Evolutionary conservation across 2,888 invertebrate genomes (phyloP).

Genomic region (Hirtodrosophila alboralis): DNA sequence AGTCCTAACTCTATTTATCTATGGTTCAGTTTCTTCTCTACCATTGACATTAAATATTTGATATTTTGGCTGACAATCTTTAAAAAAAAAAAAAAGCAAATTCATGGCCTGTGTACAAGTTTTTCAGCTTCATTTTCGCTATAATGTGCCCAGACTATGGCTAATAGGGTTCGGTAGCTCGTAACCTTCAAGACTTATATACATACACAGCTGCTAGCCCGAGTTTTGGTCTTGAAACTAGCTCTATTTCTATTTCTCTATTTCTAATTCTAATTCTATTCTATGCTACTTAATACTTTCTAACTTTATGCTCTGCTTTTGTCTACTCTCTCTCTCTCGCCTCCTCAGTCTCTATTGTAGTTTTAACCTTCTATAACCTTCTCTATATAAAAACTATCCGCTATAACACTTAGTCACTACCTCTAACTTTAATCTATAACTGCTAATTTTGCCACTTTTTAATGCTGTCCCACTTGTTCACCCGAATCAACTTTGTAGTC

Average conservation of each 20-base stretch:
- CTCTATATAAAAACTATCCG: no score
- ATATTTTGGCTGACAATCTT: no score
- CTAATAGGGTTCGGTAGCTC: slow-evolving; percentile 24
- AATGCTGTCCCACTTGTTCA: slow-evolving; percentile 19
- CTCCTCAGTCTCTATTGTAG: slow-evolving; percentile 31
- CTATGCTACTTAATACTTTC: slow-evolving; percentile 22
- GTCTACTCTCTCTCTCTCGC: slow-evolving; percentile 10
- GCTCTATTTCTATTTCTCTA: slow-evolving; percentile 26
- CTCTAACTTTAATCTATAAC: slow-evolving; percentile 25
- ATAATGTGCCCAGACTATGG: background rate
- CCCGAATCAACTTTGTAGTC: slow-evolving; percentile 29
- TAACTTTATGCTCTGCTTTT: slow-evolving; percentile 29
- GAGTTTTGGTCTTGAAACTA: slow-evolving; percentile 51
- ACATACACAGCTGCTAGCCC: slow-evolving; percentile 28
- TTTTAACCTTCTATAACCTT: slow-evolving; percentile 41
- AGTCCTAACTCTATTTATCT: background rate
- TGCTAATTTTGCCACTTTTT: slow-evolving; percentile 50
- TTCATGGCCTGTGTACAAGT: slow-evolving; percentile 8
- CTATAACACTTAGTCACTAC: slow-evolving; percentile 40
- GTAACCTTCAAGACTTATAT: slow-evolving; percentile 31
- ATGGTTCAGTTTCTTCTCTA: background rate
- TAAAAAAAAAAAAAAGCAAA: background rate
- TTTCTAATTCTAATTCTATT: background rate
- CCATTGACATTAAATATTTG: slow-evolving; percentile 32
- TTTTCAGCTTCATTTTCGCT: slow-evolving; percentile 16